Conservation (phyloP, 2,888 invertebrate species). For the Aleiodes alternator region DNA sequence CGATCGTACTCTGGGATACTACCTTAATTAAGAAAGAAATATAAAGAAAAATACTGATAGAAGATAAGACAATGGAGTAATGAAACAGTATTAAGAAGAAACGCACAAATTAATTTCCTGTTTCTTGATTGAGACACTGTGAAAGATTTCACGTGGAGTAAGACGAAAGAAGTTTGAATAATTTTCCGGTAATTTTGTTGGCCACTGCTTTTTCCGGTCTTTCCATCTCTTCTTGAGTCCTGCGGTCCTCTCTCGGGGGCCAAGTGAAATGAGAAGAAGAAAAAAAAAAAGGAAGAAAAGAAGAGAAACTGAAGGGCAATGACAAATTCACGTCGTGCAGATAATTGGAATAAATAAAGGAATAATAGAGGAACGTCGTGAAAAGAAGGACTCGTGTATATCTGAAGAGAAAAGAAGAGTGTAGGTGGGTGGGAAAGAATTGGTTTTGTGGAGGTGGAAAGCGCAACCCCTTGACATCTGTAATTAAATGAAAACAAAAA, state of each 20-base stretch:
- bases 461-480: conserved; percentile 75
- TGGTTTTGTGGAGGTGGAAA: conserved; percentile 54
- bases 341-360: conserved; percentile 75
- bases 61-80: neutral
- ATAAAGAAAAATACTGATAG: conserved; percentile 9
- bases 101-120: conserved; percentile 44
- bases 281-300: conserved; percentile 23
- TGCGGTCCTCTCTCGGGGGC: conserved; percentile 46
- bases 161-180: conserved; percentile 47
- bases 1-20: too few species aligned
- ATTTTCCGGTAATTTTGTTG: conserved; percentile 50
- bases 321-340: conserved; percentile 74
- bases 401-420: conserved; percentile 32
- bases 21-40: neutral
- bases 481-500: conserved; percentile 76
- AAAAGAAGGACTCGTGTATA: conserved; percentile 53
- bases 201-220: conserved; percentile 37
- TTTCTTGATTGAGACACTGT: conserved; percentile 38
- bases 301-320: conserved; percentile 71
- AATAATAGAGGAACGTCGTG: conserved; percentile 70
- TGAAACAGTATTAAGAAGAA: conserved; percentile 35
- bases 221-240: conserved; percentile 15
- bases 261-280: conserved; percentile 5
- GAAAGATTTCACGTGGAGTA: conserved; percentile 28
- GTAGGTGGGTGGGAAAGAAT: conserved; percentile 53